Percentiles rank a stretch among this genome's conserved stretches.
phyloP scores from a whole-genome alignment of 2,113 vertebrate species.

The Bujurquina vittata region DNA sequence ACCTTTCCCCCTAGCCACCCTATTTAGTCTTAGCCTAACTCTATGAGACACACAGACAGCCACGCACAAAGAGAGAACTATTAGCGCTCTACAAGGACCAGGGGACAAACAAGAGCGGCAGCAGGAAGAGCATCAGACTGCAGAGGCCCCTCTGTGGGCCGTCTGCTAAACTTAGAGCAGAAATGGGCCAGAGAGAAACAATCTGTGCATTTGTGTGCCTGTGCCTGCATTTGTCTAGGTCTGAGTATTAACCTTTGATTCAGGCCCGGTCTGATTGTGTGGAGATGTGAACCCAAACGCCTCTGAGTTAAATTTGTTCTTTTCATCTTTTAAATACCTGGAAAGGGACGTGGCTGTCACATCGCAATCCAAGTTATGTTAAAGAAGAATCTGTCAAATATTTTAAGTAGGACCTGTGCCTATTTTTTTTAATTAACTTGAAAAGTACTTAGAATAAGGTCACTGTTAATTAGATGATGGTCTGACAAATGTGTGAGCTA shows the following conservation, averaged over 20 bases:
- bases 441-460: constrained; percentile 76
- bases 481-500: constrained; percentile 73
- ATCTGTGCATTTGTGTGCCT: constrained; percentile 24
- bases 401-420: constrained; percentile 57
- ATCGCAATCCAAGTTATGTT: constrained; percentile 30
- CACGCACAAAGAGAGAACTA: constrained; percentile 18
- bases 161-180: constrained; percentile 75
- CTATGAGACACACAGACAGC: constrained; percentile 1
- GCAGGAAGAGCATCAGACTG: constrained; percentile 59
- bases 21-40: constrained; percentile 26
- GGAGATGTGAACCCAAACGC: constrained; percentile 12
- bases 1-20: constrained; percentile 7
- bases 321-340: neutral
- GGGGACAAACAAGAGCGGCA: constrained; percentile 60
- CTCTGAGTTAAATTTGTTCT: neutral
- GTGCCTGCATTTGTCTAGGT: neutral
- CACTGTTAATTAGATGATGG: constrained; percentile 77
- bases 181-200: constrained; percentile 73
- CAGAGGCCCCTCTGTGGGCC: constrained; percentile 63
- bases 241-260: constrained; percentile 35
- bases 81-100: constrained; percentile 45
- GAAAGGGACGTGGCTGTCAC: neutral
- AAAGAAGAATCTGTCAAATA: constrained; percentile 45
- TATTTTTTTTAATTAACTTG: constrained; percentile 60
- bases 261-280: constrained; percentile 34